These are phyloP conservation scores for Phocides pigmalion DNA, from an alignment of 1,140 invertebrate genomes.

Conservation along the genomic window DNA sequence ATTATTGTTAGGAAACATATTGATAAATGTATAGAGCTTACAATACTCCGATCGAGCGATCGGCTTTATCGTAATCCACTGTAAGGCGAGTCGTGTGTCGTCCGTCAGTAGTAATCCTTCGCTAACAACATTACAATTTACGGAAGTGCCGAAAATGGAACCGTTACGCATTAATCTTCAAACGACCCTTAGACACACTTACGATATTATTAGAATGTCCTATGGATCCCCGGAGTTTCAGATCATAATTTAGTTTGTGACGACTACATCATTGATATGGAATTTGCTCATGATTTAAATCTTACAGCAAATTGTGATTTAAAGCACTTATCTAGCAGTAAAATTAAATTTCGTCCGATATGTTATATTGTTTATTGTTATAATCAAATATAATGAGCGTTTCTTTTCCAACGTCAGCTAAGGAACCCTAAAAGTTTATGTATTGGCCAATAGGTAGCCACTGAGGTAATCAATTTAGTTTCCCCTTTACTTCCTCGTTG, in stretches of 20 bases:
- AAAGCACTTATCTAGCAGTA: too few species aligned
- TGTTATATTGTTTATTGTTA: too few species aligned
- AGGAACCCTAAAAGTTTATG: too few species aligned
- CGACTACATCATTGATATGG: too few species aligned
- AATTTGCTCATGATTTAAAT: too few species aligned
- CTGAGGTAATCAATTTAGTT: slow-evolving; percentile 42
- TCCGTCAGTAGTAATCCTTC: slow-evolving; percentile 23
- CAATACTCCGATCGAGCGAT: background rate
- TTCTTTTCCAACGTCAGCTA: too few species aligned
- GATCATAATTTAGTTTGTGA: background rate
- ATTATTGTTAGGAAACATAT: background rate
- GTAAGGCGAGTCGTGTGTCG: slow-evolving; percentile 23
- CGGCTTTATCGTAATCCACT: slow-evolving; percentile 21
- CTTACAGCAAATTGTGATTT: too few species aligned
- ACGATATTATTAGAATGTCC: slow-evolving; percentile 4
- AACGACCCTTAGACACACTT: background rate
- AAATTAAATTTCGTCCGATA: too few species aligned
- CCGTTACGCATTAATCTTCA: slow-evolving; percentile 23
- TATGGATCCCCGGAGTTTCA: background rate
- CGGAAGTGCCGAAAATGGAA: slow-evolving; percentile 16
- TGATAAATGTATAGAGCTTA: background rate
- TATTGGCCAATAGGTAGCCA: slow-evolving; percentile 29
- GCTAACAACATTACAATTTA: slow-evolving; percentile 27
- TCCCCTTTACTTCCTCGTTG: slow-evolving; percentile 47
- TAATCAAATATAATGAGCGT: too few species aligned